Conservation (phyloP, 2,888 invertebrate species). For the Lomographa bimaculata region DNA sequence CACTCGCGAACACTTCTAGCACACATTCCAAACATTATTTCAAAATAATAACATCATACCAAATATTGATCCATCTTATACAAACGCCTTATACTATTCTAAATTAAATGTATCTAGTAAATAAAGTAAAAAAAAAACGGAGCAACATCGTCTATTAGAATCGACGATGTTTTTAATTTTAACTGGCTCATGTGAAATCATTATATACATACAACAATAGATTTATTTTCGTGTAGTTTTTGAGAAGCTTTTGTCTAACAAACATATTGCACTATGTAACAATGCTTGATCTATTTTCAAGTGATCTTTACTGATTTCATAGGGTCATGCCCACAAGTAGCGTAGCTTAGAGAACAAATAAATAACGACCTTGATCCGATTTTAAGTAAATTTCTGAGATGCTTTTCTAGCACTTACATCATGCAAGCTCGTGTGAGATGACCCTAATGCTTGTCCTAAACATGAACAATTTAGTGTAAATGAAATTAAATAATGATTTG, state of each 20-base stretch:
- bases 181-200: slow-evolving; percentile 54
- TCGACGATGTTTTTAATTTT: slow-evolving; percentile 30
- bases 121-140: slow-evolving; percentile 30
- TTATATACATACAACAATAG: slow-evolving; percentile 79
- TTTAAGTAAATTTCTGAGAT: no score
- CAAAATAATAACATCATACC: slow-evolving; percentile 66
- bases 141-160: slow-evolving; percentile 10
- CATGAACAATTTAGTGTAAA: slow-evolving; percentile 1
- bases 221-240: slow-evolving; percentile 40
- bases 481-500: slow-evolving; percentile 15
- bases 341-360: no score
- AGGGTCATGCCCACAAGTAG: no score
- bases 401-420: no score
- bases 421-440: no score
- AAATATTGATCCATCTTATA: slow-evolving; percentile 62
- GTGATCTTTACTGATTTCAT: slow-evolving; percentile 3
- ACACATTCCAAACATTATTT: slow-evolving; percentile 64
- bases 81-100: slow-evolving; percentile 57
- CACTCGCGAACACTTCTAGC: slow-evolving; percentile 56
- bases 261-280: slow-evolving; percentile 43
- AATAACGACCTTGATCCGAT: no score
- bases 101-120: slow-evolving; percentile 52
- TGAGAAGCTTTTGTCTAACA: slow-evolving; percentile 27
- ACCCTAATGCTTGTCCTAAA: no score
- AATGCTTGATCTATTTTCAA: slow-evolving; percentile 17